phyloP scores from a whole-genome alignment of 2,888 invertebrate species.

The Eupithecia tripunctaria region DNA sequence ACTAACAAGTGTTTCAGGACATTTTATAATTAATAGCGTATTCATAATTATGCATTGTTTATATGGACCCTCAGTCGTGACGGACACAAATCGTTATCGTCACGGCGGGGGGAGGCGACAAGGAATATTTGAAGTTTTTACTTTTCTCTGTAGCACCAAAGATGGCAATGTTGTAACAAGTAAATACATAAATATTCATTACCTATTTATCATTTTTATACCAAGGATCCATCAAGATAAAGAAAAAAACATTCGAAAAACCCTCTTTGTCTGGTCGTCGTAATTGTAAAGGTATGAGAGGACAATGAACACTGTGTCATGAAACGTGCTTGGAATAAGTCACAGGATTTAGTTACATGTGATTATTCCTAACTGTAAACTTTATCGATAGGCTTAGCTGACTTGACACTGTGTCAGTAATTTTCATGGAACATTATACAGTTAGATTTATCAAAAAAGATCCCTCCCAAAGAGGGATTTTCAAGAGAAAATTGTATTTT shows the following conservation, averaged over 20 bases:
- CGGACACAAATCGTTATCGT: not conserved
- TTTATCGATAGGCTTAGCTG: not conserved
- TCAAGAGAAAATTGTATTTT: too few species aligned
- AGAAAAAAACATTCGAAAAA: not conserved
- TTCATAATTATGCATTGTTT: too few species aligned
- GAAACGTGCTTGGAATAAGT: slow-evolving; percentile 58
- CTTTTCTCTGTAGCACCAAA: slow-evolving; percentile 1
- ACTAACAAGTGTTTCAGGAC: too few species aligned
- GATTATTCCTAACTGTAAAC: slow-evolving; percentile 17
- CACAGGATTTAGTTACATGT: slow-evolving; percentile 20
- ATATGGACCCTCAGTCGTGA: too few species aligned
- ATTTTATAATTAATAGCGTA: too few species aligned
- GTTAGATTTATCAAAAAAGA: too few species aligned
- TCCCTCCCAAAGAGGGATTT: too few species aligned
- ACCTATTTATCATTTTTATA: not conserved
- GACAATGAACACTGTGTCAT: slow-evolving; percentile 47
- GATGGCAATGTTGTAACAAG: not conserved
- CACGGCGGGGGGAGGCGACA: too few species aligned
- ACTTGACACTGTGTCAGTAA: not conserved
- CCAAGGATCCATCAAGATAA: not conserved
- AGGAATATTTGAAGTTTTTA: not conserved
- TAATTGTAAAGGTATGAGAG: slow-evolving; percentile 44
- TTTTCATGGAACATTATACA: too few species aligned
- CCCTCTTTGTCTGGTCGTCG: slow-evolving; percentile 49
- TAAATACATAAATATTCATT: not conserved